Conservation (phyloP, 2,888 invertebrate genomes). For the Chymomyza caudatula region DNA sequence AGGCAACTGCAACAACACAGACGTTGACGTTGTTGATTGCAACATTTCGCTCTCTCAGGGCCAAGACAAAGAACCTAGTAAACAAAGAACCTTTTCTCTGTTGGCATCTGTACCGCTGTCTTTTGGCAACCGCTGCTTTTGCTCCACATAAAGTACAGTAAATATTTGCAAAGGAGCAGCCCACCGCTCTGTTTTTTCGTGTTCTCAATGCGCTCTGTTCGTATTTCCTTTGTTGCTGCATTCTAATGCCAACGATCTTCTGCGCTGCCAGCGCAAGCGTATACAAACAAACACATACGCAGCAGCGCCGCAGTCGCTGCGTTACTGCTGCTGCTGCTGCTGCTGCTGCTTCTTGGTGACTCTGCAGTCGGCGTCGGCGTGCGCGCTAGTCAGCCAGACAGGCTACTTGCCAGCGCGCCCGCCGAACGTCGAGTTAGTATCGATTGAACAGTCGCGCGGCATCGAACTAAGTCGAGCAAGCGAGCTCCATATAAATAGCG, state of each 20-base stretch:
- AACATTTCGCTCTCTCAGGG: neutral
- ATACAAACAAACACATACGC: neutral
- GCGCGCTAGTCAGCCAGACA: neutral
- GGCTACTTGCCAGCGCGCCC: neutral
- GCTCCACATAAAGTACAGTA: neutral
- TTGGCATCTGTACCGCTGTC: neutral
- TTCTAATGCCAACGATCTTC: neutral
- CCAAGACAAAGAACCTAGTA: neutral
- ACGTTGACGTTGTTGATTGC: neutral
- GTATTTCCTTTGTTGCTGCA: neutral
- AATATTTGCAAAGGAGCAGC: neutral
- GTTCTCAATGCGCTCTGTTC: neutral
- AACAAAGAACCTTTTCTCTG: neutral
- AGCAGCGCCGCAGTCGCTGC: neutral
- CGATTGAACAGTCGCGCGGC: slow-evolving; percentile 70
- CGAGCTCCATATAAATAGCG: neutral
- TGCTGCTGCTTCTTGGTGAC: neutral
- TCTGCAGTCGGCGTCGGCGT: slow-evolving; percentile 3
- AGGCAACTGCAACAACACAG: neutral
- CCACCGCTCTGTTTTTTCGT: neutral
- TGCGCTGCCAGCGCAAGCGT: neutral
- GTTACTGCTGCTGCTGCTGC: neutral
- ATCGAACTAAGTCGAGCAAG: slow-evolving; percentile 35
- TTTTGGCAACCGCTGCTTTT: neutral
- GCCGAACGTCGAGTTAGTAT: slow-evolving; percentile 44